Base-by-base conservation (phyloP, 2,113 vertebrate genomes). In the Nibea coibor region DNA sequence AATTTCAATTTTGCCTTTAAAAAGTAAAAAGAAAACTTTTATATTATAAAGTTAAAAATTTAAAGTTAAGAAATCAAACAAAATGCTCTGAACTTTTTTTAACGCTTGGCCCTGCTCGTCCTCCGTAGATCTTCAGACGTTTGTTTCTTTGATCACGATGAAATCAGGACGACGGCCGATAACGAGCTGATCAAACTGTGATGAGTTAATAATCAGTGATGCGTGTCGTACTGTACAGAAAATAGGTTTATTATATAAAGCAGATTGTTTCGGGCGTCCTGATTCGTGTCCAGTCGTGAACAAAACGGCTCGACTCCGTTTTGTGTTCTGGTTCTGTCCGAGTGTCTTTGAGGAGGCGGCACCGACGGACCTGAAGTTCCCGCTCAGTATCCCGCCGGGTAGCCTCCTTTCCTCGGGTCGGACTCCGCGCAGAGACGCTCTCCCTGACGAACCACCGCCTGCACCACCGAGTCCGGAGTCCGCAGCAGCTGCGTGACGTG, bases 351-450 rank as follows among this genome's bases (percentile, higher is more conserved):
- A 54, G 81, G 72, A 75, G 63, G 74, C 79, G 48, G 69, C 68
- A 8, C 51, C 28, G 45, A 12, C 43, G 62, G 63, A 42, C 51
- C 11, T 39, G 35, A 39, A 4, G 47, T 63, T 39, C 35, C 35
- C 26, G 2, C 8, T 96, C 88, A 96, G 88, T 96, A 96, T 39
- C 95, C 95, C 0, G 93, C 94, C 3, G 95, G 94, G 59, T 93
- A 93, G 72, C 95, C 95, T 76, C 94, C 94, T 92, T 95, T 96
- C 75, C 95, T 90, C 61, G 86, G 89, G 82, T 94, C 92, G 0
- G 92, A 94, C 83, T 90, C 88, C 0, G 93, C 91, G 57, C 75
- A 89, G 59, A 83, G 83, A 26, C 0, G 75, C 35, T 86, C 54
- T 16, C 54, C 59, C 75, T 92, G 88, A 26, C 93, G 88, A 61